Conservation (phyloP, 2,113 vertebrate genomes). For the Strigops habroptila region DNA sequence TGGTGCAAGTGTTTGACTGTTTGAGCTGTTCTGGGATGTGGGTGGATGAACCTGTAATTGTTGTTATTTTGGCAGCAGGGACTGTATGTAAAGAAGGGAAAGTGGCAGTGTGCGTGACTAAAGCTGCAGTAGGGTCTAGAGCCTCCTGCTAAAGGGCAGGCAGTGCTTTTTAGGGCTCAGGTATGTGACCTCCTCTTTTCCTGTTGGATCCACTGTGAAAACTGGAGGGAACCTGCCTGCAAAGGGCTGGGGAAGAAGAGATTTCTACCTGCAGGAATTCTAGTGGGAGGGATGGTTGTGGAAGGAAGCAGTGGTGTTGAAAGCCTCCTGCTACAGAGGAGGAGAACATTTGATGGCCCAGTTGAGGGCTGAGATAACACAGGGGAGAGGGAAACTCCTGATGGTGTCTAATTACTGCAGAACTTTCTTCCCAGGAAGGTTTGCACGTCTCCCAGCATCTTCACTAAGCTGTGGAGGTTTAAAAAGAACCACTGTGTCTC, state of each 20-base stretch:
- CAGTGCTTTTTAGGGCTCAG: background rate
- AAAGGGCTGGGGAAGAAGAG: background rate
- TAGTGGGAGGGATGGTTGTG: background rate
- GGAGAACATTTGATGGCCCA: background rate
- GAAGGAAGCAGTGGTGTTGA: background rate
- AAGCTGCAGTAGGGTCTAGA: conserved; percentile 42
- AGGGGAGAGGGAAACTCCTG: background rate
- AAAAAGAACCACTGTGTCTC: background rate
- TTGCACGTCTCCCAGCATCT: background rate
- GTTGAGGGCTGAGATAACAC: background rate
- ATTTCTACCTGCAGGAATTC: background rate
- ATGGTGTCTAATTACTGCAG: background rate
- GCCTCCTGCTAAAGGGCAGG: conserved; percentile 33
- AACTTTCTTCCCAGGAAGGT: background rate
- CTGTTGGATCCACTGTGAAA: background rate
- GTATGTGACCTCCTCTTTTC: conserved; percentile 13
- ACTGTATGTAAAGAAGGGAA: conserved; percentile 56
- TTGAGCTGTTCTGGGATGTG: background rate
- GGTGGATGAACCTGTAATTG: background rate
- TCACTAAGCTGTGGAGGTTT: background rate
- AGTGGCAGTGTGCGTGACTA: conserved; percentile 16
- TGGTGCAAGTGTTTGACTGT: background rate
- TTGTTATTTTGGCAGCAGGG: conserved; percentile 47
- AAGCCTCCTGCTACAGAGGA: background rate
- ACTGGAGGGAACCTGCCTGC: conserved; percentile 17